Evolutionary conservation across 2,113 vertebrate species (phyloP), one percentile per base, ranked within the genome.

Genomic region (Archilochus colubris): DNA sequence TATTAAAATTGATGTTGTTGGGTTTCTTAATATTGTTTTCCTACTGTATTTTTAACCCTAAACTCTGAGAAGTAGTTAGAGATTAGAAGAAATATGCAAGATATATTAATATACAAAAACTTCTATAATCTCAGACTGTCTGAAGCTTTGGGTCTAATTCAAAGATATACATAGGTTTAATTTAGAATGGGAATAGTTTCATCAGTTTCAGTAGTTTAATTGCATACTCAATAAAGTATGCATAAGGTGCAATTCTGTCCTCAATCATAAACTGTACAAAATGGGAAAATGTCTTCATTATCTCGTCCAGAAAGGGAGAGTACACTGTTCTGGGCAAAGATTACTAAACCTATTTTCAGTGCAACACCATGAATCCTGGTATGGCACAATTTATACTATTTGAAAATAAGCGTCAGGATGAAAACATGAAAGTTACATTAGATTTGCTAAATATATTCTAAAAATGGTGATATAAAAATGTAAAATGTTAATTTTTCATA

Each of bases 131-230:
- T 94, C 59, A 51, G 28, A 30, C 46, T 74, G 31, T 86, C 64
- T 84, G 79, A 75, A 74, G 72, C 73, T 91, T 89, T 93, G 82
- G 25, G 80, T 88, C 27, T 33, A 75, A 53, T 83, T 91, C 72
- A 77, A 87, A 93, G 48, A 24, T 40, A 19, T 75, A 17, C 9
- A 2, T 63, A 72, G 51, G 22, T 70, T 66, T 92, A 46, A 68
- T 64, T 87, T 63, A 64, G 85, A 93, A 63, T 1, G 50, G 54
- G 59, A 78, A 50, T 53, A 36, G 4, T 90, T 69, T 53, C 9
- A 61, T n/a, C 25, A 63, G 11, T 86, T 91, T 83, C 68, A 54
- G 40, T 57, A 83, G 44, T 54, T n/a, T 68, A 76, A 79, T 72
- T 43, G 18, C 14, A 30, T 63, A 12, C 88, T 78, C 30, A 22